Evolutionary conservation across 2,113 vertebrate genomes (phyloP).

Genomic region (Plecotus auritus): DNA sequence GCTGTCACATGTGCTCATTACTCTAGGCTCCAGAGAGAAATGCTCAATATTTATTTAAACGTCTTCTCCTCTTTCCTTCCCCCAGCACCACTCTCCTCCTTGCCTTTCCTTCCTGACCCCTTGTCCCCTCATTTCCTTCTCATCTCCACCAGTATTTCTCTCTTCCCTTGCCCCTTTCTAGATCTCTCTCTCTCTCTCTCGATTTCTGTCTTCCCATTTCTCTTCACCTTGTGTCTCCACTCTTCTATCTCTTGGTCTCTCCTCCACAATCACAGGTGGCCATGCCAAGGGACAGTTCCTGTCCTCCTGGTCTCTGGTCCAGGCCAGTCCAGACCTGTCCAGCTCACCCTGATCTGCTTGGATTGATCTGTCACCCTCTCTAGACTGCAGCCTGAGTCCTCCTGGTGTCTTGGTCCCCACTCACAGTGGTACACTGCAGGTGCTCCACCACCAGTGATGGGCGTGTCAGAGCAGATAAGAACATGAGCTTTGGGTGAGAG

Average conservation of each 20-base stretch:
- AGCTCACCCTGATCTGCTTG: constrained; percentile 62
- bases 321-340: constrained; percentile 59
- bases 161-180: not conserved
- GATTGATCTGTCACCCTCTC: constrained; percentile 62
- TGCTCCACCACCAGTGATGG: constrained; percentile 40
- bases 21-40: constrained; percentile 57
- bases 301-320: constrained; percentile 51
- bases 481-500: constrained; percentile 13
- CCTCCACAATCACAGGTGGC: constrained; percentile 61
- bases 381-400: constrained; percentile 62
- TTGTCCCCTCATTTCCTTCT: not conserved
- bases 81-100: not conserved
- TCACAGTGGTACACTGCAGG: constrained; percentile 48
- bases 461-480: not conserved
- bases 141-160: not conserved
- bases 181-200: constrained; percentile 8
- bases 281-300: constrained; percentile 41
- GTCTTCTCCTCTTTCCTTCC: not conserved
- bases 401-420: constrained; percentile 34
- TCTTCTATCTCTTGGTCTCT: constrained; percentile 57
- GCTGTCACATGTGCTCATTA: constrained; percentile 42
- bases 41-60: constrained; percentile 63
- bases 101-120: not conserved
- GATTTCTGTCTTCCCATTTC: constrained; percentile 38
- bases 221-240: constrained; percentile 20